Percentiles rank a stretch among this genome's conserved stretches.
These are phyloP conservation scores for Cryptotermes secundus DNA, from an alignment of 1,140 invertebrate genomes.

Conservation along the genomic window DNA sequence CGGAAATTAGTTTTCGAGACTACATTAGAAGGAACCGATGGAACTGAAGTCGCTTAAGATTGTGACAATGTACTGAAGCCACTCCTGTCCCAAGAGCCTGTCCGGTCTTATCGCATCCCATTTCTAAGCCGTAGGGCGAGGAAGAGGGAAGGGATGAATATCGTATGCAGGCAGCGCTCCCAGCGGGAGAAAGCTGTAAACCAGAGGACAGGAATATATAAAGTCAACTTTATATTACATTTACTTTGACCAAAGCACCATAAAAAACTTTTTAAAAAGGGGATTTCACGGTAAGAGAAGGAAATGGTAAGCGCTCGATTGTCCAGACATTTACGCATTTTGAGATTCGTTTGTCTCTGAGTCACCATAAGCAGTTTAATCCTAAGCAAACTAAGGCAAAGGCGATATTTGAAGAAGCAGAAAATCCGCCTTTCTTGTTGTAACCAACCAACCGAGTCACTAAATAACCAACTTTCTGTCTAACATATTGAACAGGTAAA, in stretches of 20 bases:
- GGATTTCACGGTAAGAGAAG: background rate
- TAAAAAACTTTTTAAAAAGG: background rate
- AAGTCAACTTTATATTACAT: constrained; percentile 11
- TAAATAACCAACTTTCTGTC: too few relatives aligned
- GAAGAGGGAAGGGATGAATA: background rate
- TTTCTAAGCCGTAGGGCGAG: background rate
- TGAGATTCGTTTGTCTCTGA: background rate
- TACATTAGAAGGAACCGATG: too few relatives aligned
- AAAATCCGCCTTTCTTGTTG: too few relatives aligned
- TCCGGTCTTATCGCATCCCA: background rate
- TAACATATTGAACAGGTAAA: too few relatives aligned
- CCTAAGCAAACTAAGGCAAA: background rate
- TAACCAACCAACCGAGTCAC: too few relatives aligned
- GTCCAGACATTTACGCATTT: background rate
- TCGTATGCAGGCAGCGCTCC: constrained; percentile 12
- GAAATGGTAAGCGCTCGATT: background rate
- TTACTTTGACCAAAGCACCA: background rate
- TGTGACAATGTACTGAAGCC: background rate
- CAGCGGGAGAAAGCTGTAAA: constrained; percentile 4
- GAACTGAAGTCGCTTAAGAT: background rate
- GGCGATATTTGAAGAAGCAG: background rate
- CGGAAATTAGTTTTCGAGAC: too few relatives aligned
- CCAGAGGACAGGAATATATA: constrained; percentile 2
- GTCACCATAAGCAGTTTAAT: background rate
- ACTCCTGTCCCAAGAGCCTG: background rate